These are phyloP conservation scores for Saccostrea glomerata DNA, from an alignment of 1,140 invertebrate genomes.

Conservation along the genomic window DNA sequence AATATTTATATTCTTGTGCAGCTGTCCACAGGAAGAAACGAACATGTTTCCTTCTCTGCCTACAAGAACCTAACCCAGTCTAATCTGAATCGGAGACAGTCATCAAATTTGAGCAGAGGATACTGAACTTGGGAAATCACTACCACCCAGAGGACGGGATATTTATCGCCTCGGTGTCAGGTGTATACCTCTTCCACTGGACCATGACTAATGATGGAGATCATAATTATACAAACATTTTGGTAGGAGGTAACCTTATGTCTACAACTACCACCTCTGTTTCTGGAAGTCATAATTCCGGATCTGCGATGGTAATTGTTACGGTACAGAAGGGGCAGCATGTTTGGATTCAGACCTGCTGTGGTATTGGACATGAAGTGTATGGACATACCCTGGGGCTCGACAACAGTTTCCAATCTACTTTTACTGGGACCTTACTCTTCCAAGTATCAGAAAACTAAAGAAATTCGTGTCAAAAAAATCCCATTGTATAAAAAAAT, in stretches of 20 bases:
- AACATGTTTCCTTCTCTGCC: background rate
- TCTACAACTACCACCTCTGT: background rate
- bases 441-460: background rate
- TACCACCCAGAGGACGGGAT: conserved; percentile 23
- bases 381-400: background rate
- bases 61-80: background rate
- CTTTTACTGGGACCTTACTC: background rate
- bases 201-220: background rate
- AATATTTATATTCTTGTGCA: background rate
- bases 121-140: background rate
- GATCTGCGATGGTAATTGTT: background rate
- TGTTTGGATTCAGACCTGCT: background rate
- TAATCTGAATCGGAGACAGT: background rate
- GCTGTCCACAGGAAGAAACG: background rate
- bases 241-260: background rate
- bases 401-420: background rate
- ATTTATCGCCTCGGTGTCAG: background rate
- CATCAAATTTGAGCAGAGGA: background rate
- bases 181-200: conserved; percentile 22
- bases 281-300: background rate
- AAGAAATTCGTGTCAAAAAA: no score
- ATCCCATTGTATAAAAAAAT: no score
- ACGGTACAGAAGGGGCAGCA: background rate
- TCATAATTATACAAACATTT: background rate
- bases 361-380: background rate